phyloP scores from a whole-genome alignment of 2,113 vertebrate species.

The Plestiodon gilberti region DNA sequence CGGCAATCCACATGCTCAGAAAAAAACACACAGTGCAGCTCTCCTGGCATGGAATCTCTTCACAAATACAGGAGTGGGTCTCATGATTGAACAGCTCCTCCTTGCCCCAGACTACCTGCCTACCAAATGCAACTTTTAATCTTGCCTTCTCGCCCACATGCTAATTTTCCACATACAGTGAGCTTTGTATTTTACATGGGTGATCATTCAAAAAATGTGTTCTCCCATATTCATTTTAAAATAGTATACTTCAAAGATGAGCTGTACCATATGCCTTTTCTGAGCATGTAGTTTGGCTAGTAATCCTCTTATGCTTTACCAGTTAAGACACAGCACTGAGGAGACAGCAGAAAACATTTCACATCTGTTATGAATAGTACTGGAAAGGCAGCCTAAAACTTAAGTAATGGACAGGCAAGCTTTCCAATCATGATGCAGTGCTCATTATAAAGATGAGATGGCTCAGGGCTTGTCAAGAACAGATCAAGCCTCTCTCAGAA shows the following conservation, averaged over 20 bases:
- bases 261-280: background rate
- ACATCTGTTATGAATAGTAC: accelerated
- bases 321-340: background rate
- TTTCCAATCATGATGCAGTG: constrained; percentile 30
- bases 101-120: background rate
- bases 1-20: background rate
- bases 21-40: too few relatives aligned
- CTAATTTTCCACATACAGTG: background rate
- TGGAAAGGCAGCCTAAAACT: background rate
- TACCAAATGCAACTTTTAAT: background rate
- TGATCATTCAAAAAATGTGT: background rate
- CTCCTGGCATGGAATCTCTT: too few relatives aligned
- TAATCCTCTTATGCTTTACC: background rate
- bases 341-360: accelerated
- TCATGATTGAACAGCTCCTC: background rate
- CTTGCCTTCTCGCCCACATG: background rate
- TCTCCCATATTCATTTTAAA: background rate
- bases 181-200: background rate
- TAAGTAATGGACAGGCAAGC: accelerated
- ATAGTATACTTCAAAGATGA: background rate
- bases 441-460: constrained; percentile 35
- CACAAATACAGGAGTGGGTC: background rate
- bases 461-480: constrained; percentile 10
- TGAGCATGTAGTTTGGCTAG: background rate
- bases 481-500: background rate